These are phyloP conservation scores for Acrocephalus kingi DNA, from an alignment of 2,113 vertebrate species.

Conservation along the genomic window DNA sequence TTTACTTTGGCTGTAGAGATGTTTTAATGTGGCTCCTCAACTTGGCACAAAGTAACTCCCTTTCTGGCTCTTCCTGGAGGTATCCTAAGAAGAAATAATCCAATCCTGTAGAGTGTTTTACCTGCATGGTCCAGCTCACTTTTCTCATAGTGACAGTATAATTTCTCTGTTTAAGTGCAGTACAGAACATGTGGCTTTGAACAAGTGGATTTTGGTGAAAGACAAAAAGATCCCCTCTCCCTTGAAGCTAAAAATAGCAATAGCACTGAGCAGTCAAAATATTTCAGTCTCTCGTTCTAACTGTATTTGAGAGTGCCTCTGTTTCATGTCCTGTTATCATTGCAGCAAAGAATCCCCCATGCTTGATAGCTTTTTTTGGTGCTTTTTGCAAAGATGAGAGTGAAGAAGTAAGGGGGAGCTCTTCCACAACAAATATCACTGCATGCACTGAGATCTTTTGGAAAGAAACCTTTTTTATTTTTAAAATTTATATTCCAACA, in stretches of 20 bases:
- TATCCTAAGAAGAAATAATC: neutral
- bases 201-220: neutral
- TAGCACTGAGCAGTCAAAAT: neutral
- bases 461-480: conserved; percentile 31
- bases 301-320: neutral
- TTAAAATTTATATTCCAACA: conserved; percentile 28
- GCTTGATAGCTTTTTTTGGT: conserved; percentile 9
- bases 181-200: neutral
- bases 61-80: neutral
- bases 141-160: neutral
- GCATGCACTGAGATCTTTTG: conserved; percentile 60
- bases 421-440: conserved; percentile 77
- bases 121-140: neutral
- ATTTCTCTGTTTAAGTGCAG: neutral
- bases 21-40: neutral
- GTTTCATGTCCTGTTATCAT: conserved; percentile 3
- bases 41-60: neutral
- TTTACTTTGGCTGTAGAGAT: neutral
- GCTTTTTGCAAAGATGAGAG: conserved; percentile 56
- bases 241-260: neutral
- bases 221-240: neutral
- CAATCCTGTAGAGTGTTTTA: neutral
- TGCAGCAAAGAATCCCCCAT: conserved; percentile 9
- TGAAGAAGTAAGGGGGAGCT: conserved; percentile 83
- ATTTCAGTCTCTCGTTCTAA: neutral